phyloP scores from a whole-genome alignment of 2,113 vertebrate species.

The Lophius piscatorius region DNA sequence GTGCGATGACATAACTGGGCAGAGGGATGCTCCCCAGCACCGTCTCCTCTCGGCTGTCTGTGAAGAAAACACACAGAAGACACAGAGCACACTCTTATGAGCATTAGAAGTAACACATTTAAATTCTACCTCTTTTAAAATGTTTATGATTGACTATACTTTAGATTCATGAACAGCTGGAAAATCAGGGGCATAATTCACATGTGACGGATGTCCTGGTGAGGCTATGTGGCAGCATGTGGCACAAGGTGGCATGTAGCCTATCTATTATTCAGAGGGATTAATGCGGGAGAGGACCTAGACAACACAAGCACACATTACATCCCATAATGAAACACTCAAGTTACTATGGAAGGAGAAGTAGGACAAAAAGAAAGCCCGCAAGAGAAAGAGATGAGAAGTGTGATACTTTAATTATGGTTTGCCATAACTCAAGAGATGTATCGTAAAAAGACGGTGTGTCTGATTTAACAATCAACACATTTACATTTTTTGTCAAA shows the following conservation, averaged over 20 bases:
- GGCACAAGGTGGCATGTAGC: constrained; percentile 46
- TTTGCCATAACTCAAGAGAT: constrained; percentile 25
- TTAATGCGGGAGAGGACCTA: constrained; percentile 51
- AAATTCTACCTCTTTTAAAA: constrained; percentile 8
- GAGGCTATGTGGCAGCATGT: constrained; percentile 40
- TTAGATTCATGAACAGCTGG: constrained; percentile 42
- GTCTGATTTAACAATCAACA: constrained; percentile 12
- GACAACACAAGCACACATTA: constrained; percentile 53
- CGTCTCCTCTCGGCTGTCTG: constrained; percentile 96
- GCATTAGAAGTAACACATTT: constrained; percentile 19
- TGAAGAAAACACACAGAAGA: constrained; percentile 22
- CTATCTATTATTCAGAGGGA: constrained; percentile 68
- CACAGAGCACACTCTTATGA: constrained; percentile 14
- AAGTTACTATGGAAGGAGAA: constrained; percentile 42
- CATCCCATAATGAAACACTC: constrained; percentile 40
- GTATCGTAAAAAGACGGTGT: neutral
- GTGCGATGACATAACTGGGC: constrained; percentile 91
- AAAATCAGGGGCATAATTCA: constrained; percentile 58
- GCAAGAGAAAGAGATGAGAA: constrained; percentile 1
- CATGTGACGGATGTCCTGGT: constrained; percentile 43
- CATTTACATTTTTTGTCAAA: constrained; percentile 1
- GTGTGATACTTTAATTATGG: constrained; percentile 32
- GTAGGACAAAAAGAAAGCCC: constrained; percentile 10
- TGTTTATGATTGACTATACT: too few species aligned
- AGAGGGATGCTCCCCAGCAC: constrained; percentile 97